A percentile compares a stretch with the other conserved stretches of the same genome.
These are phyloP conservation scores for Muscicapa striata DNA, from an alignment of 2,797 vertebrate genomes.

Conservation along the genomic window DNA sequence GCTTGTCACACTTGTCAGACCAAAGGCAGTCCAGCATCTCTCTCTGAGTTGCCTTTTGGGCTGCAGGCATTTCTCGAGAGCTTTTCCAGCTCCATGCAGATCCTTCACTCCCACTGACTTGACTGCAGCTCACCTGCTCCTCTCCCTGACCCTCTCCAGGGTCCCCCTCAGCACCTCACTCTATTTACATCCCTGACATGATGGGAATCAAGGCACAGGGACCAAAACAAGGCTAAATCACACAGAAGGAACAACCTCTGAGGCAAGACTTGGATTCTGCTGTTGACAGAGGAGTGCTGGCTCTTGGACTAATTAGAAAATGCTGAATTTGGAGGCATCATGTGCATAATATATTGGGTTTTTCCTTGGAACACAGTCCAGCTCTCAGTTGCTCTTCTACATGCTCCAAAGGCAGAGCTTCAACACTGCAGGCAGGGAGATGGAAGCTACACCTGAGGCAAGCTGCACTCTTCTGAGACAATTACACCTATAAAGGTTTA, in stretches of 20 bases:
- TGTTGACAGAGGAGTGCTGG: not conserved
- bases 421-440: not conserved
- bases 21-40: not conserved
- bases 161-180: not conserved
- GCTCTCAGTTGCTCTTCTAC: not conserved
- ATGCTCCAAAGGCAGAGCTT: not conserved
- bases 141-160: not conserved
- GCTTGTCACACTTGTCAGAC: not conserved
- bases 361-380: not conserved
- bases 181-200: not conserved
- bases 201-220: not conserved
- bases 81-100: not conserved
- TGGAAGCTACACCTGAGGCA: not conserved
- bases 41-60: not conserved
- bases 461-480: not conserved
- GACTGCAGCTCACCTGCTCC: not conserved
- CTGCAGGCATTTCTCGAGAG: not conserved
- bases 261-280: not conserved
- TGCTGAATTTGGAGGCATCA: not conserved
- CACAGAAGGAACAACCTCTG: not conserved
- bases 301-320: not conserved
- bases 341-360: not conserved
- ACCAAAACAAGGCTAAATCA: not conserved
- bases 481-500: not conserved
- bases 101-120: accelerated